Evolutionary conservation across 2,888 invertebrate species (phyloP), one percentile per base, ranked within the genome.

Genomic region (Drosophila mercatorum): DNA sequence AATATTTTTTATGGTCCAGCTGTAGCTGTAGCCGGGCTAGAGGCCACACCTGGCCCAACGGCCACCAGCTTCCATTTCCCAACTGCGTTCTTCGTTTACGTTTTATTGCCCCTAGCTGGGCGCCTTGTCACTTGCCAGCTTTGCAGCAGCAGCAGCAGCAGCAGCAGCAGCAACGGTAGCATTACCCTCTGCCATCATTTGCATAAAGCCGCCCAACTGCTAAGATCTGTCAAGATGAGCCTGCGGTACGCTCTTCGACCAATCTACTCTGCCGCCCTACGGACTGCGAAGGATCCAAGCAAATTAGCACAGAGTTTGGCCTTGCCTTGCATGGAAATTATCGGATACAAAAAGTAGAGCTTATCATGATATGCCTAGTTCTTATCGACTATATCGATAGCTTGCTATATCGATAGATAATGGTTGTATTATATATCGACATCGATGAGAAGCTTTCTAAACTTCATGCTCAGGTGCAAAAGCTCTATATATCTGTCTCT

Each of bases 101-200:
- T 56, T 73, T 72, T 72, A 72, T 73, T 61, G 61, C 72, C 53
- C 44, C 61, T 49, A 62, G 72, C 72, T 59, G 61, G 58, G 44
- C 38, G 46, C 11, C 61, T 49, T 72, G 67, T 62, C 73, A 63
- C 66, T 68, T 62, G 11, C 46, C 57, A 38, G 44, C 38, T 47
- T 38, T 31, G 47, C n/a, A 47, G 2, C 22, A 7, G 10, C 49
- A n/a, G 10, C 34, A 47, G 2, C 22, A 7, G 10, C 49, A n/a
- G 10, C 34, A 4, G 36, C 14, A 53, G 36, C 36, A 14, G 5
- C 14, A 38, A n/a, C 28, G 3, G 17, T 41, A 55, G 57, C 58
- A 40, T 40, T 68, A 62, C 47, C 52, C 60, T 75, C 57, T 53
- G 56, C 43, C 75, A 60, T 75, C 47, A 74, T 74, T 74, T 75